Evolutionary conservation across 2,888 invertebrate genomes (phyloP), one percentile per base, ranked within the genome.

Genomic region (Aethes cnicana): DNA sequence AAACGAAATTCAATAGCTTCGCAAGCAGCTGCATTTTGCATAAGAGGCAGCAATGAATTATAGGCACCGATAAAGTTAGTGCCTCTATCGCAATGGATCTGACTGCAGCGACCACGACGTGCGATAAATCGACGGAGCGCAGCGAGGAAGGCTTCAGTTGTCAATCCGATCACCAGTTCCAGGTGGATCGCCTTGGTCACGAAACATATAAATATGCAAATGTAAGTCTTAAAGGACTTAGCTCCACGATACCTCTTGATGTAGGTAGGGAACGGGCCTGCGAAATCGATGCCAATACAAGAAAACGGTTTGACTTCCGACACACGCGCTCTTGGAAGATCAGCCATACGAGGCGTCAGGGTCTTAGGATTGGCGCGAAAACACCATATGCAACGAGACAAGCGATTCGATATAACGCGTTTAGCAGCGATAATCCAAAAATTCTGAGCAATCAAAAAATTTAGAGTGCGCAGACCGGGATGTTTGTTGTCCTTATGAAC

Each of bases 111-210:
- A 2, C 70, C 70, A 11, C 69, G 53, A 0, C 68, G 48, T 0
- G 69, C 58, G 0, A 69, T 39, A 25, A 75, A 73, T 7, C 70
- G 53, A 7, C 64, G 55, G 0, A 72, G 55, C 0, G 69, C 62
- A 0, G 60, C 58, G 2, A 74, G 9, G 39, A 73, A 72, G 0
- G 61, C 55, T 3, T 63, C 59, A 0, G 63, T 57, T 1, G 62
- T 55, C 1, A 69, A 42, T 9, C 61, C 61, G 0, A 56, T 52
- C 4, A 58, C 65, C 1, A 59, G 11, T 39, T 68, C 66, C 1
- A 66, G 17, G 20, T 65, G 63, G 3, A 64, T 37, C 2, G 68
- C 65, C 23, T 58, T 62, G 0, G 61, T 62, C 0, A 56, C 16
- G 1, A 47, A 58, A 33, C 68, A 62, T 17, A 61, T 50, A 33